A percentile compares a stretch with the other conserved stretches of the same genome.
Conservation (phyloP, 2,888 invertebrate genomes). For the Marronus borbonicus region DNA sequence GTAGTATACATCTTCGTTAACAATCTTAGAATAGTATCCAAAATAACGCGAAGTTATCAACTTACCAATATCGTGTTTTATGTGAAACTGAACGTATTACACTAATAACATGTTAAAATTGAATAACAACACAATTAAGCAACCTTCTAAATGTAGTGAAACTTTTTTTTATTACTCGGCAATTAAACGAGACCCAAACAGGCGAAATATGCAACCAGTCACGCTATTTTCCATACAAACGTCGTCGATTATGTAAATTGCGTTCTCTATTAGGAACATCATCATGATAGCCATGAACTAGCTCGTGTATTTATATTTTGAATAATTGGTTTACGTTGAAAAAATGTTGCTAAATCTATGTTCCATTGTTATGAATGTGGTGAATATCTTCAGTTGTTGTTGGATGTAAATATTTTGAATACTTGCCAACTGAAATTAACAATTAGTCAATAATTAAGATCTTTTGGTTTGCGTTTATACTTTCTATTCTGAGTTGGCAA, state of each 20-base stretch:
- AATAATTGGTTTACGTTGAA: not conserved
- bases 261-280: not conserved
- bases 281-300: not conserved
- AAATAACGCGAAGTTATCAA: not conserved
- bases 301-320: not conserved
- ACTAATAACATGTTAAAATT: not conserved
- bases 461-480: too few relatives aligned
- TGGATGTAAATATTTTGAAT: too few relatives aligned
- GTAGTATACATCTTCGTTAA: not conserved
- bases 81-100: not conserved
- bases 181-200: not conserved
- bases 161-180: conserved; percentile 27
- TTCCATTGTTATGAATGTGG: too few relatives aligned
- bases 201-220: conserved; percentile 27
- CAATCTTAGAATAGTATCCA: not conserved
- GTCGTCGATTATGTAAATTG: not conserved
- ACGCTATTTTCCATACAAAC: conserved; percentile 3
- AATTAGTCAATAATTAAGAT: too few relatives aligned
- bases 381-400: too few relatives aligned
- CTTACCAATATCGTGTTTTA: not conserved
- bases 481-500: too few relatives aligned
- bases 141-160: not conserved
- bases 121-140: not conserved
- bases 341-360: conserved; percentile 1
- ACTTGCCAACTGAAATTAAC: too few relatives aligned